Conservation (phyloP, 2,113 vertebrate species). For the Rhizomys pruinosus region DNA sequence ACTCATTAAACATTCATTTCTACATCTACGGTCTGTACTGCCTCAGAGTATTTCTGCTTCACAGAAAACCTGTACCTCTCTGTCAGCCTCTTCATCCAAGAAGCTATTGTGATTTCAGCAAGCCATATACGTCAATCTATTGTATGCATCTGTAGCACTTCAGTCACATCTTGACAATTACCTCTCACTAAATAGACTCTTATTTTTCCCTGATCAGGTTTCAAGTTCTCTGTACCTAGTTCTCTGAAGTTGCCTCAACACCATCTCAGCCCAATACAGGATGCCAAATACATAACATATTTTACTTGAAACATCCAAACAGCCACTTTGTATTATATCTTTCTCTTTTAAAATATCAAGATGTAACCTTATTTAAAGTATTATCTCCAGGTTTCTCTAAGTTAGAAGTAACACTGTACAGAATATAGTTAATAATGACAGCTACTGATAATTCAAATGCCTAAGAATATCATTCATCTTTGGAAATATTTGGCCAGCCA, state of each 20-base stretch:
- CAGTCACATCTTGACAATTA: neutral
- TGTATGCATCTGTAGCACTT: neutral
- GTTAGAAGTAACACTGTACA: neutral
- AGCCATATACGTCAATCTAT: neutral
- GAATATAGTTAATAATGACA: neutral
- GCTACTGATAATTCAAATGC: neutral
- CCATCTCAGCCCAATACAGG: fast-evolving
- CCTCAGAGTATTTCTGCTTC: neutral
- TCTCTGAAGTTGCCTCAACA: neutral
- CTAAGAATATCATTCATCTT: neutral
- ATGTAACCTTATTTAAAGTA: slow-evolving; percentile 6
- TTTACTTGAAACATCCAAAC: neutral
- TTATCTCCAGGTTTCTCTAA: neutral
- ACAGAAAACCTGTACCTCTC: neutral
- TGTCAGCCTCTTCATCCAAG: neutral
- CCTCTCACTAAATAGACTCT: neutral
- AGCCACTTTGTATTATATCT: neutral
- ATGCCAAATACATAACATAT: neutral
- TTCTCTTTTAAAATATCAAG: neutral
- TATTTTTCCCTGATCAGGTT: neutral
- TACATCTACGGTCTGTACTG: neutral
- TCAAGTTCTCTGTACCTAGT: fast-evolving
- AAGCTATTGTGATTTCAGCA: neutral
- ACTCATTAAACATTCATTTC: neutral
- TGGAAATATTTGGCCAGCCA: neutral